Conservation (phyloP, 2,797 vertebrate genomes). For the Furcifer pardalis region DNA sequence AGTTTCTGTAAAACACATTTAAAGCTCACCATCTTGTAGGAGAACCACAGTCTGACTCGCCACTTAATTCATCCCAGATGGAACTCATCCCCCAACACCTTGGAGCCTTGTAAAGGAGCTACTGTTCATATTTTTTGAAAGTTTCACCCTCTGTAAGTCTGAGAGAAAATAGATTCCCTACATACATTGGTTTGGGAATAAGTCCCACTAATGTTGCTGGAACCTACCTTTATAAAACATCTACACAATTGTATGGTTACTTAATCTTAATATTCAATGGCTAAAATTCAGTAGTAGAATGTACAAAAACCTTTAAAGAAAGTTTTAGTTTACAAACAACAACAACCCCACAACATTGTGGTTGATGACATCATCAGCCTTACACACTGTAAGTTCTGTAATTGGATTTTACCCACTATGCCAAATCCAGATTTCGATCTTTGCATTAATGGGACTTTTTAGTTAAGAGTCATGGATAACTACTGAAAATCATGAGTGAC, state of each 20-base stretch:
- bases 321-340: too few relatives aligned
- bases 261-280: too few relatives aligned
- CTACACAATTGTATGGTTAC: neutral
- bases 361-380: too few relatives aligned
- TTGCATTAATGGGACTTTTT: too few relatives aligned
- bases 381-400: too few relatives aligned
- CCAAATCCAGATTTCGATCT: too few relatives aligned
- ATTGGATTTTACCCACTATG: too few relatives aligned
- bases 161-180: conserved; percentile 13
- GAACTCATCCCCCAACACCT: conserved; percentile 61
- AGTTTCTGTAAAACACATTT: conserved; percentile 76
- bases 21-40: conserved; percentile 73
- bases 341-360: too few relatives aligned
- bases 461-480: too few relatives aligned
- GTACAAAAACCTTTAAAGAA: too few relatives aligned
- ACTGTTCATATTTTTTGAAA: conserved; percentile 59
- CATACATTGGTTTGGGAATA: neutral
- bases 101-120: conserved; percentile 64
- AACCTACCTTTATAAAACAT: neutral
- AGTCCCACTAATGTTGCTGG: neutral
- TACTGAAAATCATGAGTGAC: too few relatives aligned
- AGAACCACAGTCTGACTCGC: conserved; percentile 54
- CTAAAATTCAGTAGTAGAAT: too few relatives aligned
- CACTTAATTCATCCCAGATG: conserved; percentile 78
- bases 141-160: conserved; percentile 48